These are phyloP conservation scores for Phalacrocorax carbo DNA, from an alignment of 2,113 vertebrate species.

Conservation along the genomic window DNA sequence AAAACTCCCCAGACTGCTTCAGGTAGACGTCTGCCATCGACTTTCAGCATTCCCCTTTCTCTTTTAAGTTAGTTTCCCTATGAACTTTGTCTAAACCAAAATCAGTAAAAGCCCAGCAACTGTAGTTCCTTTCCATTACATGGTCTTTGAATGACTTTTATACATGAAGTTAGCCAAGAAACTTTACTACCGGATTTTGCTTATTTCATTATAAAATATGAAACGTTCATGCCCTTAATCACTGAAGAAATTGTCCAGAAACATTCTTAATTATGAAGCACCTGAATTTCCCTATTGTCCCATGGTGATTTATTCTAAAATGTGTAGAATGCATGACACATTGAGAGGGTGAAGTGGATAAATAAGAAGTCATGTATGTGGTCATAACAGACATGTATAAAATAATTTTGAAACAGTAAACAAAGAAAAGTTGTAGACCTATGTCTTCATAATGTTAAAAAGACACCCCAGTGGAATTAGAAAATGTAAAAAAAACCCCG, in stretches of 20 bases:
- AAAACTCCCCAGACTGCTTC: background rate
- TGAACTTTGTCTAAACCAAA: background rate
- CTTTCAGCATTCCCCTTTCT: background rate
- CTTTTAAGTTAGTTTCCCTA: background rate
- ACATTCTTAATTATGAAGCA: background rate
- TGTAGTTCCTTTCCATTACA: background rate
- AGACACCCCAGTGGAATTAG: background rate
- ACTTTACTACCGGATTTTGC: background rate
- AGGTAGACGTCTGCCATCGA: background rate
- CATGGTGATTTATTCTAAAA: background rate
- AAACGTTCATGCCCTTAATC: background rate
- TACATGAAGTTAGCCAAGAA: background rate
- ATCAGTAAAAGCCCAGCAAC: background rate
- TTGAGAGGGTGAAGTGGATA: fast-evolving
- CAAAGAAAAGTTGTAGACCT: background rate
- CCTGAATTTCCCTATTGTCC: background rate
- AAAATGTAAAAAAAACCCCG: background rate
- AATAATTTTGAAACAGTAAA: background rate
- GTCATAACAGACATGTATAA: background rate
- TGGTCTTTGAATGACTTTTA: background rate
- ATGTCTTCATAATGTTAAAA: background rate
- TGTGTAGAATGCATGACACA: fast-evolving
- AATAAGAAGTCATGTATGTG: background rate
- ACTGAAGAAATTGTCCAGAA: background rate
- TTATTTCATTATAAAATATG: background rate